Evolutionary conservation across 2,113 vertebrate species (phyloP).

Genomic region (Salvelinus alpinus): DNA sequence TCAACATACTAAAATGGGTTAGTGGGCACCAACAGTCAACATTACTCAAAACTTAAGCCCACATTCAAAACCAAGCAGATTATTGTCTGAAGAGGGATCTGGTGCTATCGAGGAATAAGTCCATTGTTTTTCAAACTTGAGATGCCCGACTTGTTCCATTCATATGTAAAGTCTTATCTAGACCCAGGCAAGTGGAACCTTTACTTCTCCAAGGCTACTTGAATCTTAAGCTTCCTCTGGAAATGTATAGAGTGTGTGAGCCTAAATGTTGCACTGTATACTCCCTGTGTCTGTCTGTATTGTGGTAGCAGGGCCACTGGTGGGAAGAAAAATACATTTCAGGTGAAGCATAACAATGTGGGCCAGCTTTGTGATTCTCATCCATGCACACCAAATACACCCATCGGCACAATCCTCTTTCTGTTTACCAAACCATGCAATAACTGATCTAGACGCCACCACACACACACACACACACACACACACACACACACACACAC

Average conservation of each 20-base stretch:
- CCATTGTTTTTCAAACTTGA: conserved; percentile 45
- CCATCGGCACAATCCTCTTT: conserved; percentile 22
- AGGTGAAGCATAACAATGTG: conserved; percentile 31
- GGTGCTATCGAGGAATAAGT: conserved; percentile 47
- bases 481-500: not conserved
- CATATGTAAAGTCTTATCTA: conserved; percentile 65
- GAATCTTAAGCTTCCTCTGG: conserved; percentile 41
- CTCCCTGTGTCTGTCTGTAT: conserved; percentile 18
- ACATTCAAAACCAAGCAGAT: conserved; percentile 38
- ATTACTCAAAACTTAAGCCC: not conserved
- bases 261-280: conserved; percentile 9
- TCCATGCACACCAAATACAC: conserved; percentile 25
- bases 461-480: not conserved
- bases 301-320: conserved; percentile 25
- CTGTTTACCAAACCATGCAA: too few species aligned
- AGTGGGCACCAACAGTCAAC: too few species aligned
- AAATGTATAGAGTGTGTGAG: conserved; percentile 43
- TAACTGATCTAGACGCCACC: not conserved
- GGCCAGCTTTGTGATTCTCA: conserved; percentile 27
- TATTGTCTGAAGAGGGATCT: conserved; percentile 15
- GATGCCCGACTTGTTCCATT: conserved; percentile 55
- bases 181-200: conserved; percentile 58
- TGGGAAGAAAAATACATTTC: conserved; percentile 46
- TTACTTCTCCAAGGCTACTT: conserved; percentile 41
- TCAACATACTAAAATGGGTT: too few species aligned